Base-by-base conservation (phyloP, 2,888 invertebrate genomes). In the Acanthosepion esculentum region DNA sequence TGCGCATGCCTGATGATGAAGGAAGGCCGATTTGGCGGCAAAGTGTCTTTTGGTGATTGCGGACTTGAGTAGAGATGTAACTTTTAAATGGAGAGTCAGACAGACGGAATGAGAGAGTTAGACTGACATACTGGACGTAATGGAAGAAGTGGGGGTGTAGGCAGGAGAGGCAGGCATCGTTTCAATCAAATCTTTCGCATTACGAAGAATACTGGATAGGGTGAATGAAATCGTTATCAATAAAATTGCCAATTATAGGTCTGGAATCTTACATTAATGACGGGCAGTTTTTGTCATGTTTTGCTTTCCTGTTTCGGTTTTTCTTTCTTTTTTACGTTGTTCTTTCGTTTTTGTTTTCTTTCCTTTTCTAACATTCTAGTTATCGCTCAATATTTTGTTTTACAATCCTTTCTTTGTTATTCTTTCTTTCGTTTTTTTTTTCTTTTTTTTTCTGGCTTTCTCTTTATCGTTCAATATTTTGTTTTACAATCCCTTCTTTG, bases 21-120 rank as follows among this genome's bases (percentile, higher is more conserved):
- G 78, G n/a, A n/a, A 78, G n/a, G 78, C n/a, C 78, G 78, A n/a
- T 78, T 78, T n/a, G 78, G 78, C 78, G 78, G 78, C n/a, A 78
- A 78, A 78, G 78, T 78, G 78, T 78, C 78, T 78, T 78, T 78
- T n/a, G 78, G n/a, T 78, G 78, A 78, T 33, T 78, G n/a, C 78
- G n/a, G 78, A 78, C 78, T n/a, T 78, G n/a, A 78, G 78, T n/a
- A 78, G 78, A n/a, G 78, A n/a, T 78, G 78, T 78, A 33, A 78
- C 78, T 78, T 78, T 78, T 78, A 78, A 78, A 78, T 78, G 78
- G 78, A n/a, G 78, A 78, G 33, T n/a, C n/a, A 78, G 78, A 78
- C 78, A 78, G 78, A 78, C n/a, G 78, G 78, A n/a, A 78, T 78
- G 33, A 78, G n/a, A 78, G 78, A 15, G n/a, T 78, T 78, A 33